A percentile compares a stretch with the other conserved stretches of the same genome.
phyloP scores from a whole-genome alignment of 2,888 invertebrate genomes.

The Acronicta leporina region DNA sequence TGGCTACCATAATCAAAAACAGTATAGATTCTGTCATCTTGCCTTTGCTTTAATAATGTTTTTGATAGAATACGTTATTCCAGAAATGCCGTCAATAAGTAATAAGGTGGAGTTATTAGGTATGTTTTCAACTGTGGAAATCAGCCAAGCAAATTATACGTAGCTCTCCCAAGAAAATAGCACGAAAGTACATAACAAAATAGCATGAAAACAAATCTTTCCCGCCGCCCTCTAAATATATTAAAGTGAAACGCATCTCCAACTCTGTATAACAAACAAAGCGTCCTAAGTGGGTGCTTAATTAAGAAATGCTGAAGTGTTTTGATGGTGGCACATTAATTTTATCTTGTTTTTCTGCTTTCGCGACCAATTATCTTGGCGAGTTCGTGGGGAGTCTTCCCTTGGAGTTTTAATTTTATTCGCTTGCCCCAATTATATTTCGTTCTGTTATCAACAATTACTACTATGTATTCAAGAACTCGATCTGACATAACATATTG shows the following conservation, averaged over 20 bases:
- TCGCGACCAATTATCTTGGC: conserved; percentile 78
- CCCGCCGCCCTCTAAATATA: conserved; percentile 46
- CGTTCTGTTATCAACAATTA: conserved; percentile 61
- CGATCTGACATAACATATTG: conserved; percentile 30
- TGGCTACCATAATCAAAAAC: no score
- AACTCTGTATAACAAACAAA: conserved; percentile 66
- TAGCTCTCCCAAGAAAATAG: neutral
- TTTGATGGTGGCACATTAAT: conserved; percentile 83
- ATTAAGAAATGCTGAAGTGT: conserved; percentile 81
- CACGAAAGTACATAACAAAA: conserved; percentile 14
- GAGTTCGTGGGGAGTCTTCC: conserved; percentile 66
- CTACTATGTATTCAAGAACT: conserved; percentile 59
- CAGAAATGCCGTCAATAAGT: no score
- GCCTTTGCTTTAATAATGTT: no score
- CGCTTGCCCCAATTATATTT: conserved; percentile 72
- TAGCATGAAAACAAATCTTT: conserved; percentile 31
- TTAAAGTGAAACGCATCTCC: conserved; percentile 57
- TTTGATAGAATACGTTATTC: no score
- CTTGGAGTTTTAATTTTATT: conserved; percentile 76
- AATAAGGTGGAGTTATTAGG: no score
- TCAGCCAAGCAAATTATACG: neutral
- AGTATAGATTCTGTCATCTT: no score
- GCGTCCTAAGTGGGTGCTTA: conserved; percentile 74
- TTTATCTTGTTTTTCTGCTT: conserved; percentile 82
- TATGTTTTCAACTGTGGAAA: neutral